Conservation (phyloP, 2,797 vertebrate species). For the Tachyglossus aculeatus region DNA sequence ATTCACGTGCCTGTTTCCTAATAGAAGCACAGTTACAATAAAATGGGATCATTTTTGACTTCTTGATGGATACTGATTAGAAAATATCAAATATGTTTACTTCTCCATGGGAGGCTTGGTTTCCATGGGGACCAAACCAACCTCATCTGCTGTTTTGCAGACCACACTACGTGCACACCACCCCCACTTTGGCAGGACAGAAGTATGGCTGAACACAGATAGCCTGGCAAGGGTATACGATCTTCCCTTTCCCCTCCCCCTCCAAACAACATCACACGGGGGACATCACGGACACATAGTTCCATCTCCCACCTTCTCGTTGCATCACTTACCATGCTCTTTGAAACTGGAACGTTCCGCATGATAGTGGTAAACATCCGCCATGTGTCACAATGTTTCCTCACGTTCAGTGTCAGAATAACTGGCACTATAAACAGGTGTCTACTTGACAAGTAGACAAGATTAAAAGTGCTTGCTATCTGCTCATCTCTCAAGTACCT, state of each 20-base stretch:
- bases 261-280: constrained; percentile 55
- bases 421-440: constrained; percentile 46
- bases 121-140: constrained; percentile 65
- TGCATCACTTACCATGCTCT: constrained; percentile 53
- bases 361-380: constrained; percentile 66
- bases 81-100: constrained; percentile 57
- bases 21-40: constrained; percentile 29
- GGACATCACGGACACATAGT: constrained; percentile 47
- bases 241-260: constrained; percentile 18
- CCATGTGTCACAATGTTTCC: constrained; percentile 67
- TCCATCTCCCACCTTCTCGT: constrained; percentile 67
- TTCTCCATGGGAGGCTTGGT: constrained; percentile 49
- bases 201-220: constrained; percentile 35
- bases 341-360: constrained; percentile 60
- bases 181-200: constrained; percentile 62
- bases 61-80: constrained; percentile 37
- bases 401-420: constrained; percentile 54
- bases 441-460: constrained; percentile 42
- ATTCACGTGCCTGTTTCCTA: constrained; percentile 12
- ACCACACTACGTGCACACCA: constrained; percentile 28
- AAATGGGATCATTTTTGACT: constrained; percentile 33
- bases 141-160: constrained; percentile 70
- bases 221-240: constrained; percentile 57
- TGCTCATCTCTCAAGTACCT: too few relatives aligned
- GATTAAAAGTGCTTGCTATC: too few relatives aligned